Percentiles rank a stretch among this genome's conserved stretches.
Evolutionary conservation across 2,888 invertebrate genomes (phyloP).

Genomic region (Melolontha melolontha): DNA sequence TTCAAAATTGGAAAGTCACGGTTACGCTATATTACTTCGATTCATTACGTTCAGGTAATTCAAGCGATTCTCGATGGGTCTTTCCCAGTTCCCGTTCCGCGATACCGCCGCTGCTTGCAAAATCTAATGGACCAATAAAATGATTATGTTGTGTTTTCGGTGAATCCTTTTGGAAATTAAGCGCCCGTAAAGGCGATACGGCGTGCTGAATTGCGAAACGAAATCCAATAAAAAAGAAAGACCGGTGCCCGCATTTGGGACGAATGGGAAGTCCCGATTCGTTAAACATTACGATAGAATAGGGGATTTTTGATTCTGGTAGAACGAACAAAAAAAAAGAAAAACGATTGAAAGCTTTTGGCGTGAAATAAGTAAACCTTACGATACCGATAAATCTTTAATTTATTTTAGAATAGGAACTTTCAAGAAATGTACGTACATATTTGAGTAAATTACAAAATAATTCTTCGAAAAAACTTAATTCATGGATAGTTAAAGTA

Average conservation of each 20-base stretch:
- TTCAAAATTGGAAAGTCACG: too few relatives aligned
- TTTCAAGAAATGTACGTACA: too few relatives aligned
- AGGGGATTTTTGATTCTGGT: constrained; percentile 24
- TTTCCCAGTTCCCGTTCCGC: background rate
- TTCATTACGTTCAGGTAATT: too few relatives aligned
- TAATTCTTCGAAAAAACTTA: too few relatives aligned
- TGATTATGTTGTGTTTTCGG: constrained; percentile 37
- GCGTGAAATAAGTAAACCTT: constrained; percentile 4
- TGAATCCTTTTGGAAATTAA: constrained; percentile 37
- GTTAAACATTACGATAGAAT: constrained; percentile 19
- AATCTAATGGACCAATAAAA: constrained; percentile 38
- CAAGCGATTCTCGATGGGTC: background rate
- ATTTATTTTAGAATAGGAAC: too few relatives aligned
- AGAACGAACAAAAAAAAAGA: too few relatives aligned
- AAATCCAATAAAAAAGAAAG: constrained; percentile 26
- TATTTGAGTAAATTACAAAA: too few relatives aligned
- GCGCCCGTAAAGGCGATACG: constrained; percentile 34
- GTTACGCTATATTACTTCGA: too few relatives aligned
- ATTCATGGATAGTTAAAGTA: too few relatives aligned
- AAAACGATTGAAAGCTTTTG: background rate
- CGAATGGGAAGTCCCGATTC: constrained; percentile 11
- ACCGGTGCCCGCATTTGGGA: background rate
- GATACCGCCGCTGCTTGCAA: constrained; percentile 24
- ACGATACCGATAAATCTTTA: background rate
- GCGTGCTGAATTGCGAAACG: constrained; percentile 33